Evolutionary conservation across 2,797 vertebrate genomes (phyloP), one percentile per base, ranked within the genome.

Genomic region (Pagetopsis macropterus): DNA sequence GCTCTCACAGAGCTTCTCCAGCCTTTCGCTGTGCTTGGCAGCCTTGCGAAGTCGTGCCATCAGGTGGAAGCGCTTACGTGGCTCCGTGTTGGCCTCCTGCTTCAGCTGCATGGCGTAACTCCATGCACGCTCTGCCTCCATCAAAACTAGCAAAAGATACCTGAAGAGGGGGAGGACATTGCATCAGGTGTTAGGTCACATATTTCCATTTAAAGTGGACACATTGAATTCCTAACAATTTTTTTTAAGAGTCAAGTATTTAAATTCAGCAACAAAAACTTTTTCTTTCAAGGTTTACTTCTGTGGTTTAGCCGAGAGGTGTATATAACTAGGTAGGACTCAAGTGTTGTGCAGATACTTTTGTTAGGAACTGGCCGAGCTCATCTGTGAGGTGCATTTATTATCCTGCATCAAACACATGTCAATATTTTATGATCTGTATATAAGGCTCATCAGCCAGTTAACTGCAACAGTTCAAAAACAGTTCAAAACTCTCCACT

Each of bases 91-190:
- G 11, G 97, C 98, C 79, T 99, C 98, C 89, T 97, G 97, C 76
- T 99, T 99, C 84, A 99, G 95, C 92, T 99, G 98, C 98, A 99
- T 99, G 88, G 98, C 96, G 0, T 99, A 99, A 85, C 98, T 98
- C 98, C 98, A 99, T 13, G 98, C 98, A 49, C 98, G 93, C 85
- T 99, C 98, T 0, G 98, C 97, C 78, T 99, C 97, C 96, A 99
- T 99, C 85, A 99, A 92, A 72, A 98, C 96, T 86, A 99, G 84
- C 79, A 99, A 89, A 69, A 99, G 92, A 48, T 98, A 98, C 78
- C 98, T 99, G 27, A 9, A 51, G 41, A 31, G 45, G 16, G 31
- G 5, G 1, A 9, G 4, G 46, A 5, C 5, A 1, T 3, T 31
- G 2, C 9, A 46, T 73, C 5, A 73, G 21, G 19, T 31, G 37